Conservation (phyloP, 2,797 vertebrate species). For the Anas capensis region DNA sequence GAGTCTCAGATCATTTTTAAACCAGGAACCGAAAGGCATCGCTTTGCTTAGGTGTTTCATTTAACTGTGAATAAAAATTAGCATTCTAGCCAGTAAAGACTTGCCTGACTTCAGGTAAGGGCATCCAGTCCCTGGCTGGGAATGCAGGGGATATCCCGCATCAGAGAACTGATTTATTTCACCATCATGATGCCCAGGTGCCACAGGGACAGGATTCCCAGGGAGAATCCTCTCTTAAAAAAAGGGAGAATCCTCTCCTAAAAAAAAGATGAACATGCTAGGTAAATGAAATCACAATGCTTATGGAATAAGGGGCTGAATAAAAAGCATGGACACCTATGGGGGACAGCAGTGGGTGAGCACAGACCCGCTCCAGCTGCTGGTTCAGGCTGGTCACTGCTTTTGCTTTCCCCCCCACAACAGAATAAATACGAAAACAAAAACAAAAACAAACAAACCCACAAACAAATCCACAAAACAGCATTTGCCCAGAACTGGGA, state of each 20-base stretch:
- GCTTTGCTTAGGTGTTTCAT: not conserved
- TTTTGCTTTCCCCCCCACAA: fast-evolving
- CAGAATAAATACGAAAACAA: not conserved
- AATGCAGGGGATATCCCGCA: not conserved
- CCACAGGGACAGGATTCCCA: not conserved
- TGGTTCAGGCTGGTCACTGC: not conserved
- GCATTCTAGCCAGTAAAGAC: not conserved
- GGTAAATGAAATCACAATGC: not conserved
- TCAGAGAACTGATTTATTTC: not conserved
- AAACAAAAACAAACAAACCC: no score
- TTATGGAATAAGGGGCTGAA: not conserved
- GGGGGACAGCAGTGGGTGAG: not conserved
- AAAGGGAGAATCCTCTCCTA: not conserved
- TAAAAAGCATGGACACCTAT: not conserved
- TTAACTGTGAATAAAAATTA: not conserved
- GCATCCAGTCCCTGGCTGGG: not conserved
- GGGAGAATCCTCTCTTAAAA: not conserved
- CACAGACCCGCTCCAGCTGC: not conserved
- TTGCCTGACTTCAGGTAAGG: not conserved
- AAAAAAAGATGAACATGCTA: not conserved
- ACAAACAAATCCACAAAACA: no score
- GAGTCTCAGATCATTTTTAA: not conserved
- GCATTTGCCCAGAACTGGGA: not conserved
- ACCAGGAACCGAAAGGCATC: not conserved
- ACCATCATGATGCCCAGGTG: not conserved